These are phyloP conservation scores for Phyllotreta striolata DNA, from an alignment of 2,888 invertebrate species.

Conservation along the genomic window DNA sequence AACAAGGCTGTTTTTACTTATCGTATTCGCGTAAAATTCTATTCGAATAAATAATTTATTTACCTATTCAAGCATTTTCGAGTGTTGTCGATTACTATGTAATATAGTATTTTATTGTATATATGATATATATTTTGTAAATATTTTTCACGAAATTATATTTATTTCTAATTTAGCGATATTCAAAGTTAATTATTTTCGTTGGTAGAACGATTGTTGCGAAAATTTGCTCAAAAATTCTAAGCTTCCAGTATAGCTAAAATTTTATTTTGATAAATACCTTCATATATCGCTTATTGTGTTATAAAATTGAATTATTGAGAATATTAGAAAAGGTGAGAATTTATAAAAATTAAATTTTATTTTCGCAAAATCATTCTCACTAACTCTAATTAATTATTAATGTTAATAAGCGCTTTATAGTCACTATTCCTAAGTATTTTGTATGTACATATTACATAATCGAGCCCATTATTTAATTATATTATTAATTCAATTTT, in stretches of 20 bases:
- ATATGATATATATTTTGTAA: slow-evolving; percentile 57
- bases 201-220: slow-evolving; percentile 4
- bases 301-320: no score
- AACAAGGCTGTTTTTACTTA: slow-evolving; percentile 56
- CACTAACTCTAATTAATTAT: slow-evolving; percentile 37
- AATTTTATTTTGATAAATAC: slow-evolving; percentile 21
- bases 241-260: not conserved
- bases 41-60: slow-evolving; percentile 40
- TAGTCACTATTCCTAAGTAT: slow-evolving; percentile 59
- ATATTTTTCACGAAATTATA: slow-evolving; percentile 48
- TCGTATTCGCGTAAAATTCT: slow-evolving; percentile 39
- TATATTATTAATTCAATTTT: no score
- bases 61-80: slow-evolving; percentile 44
- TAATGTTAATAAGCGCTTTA: slow-evolving; percentile 54
- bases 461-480: not conserved
- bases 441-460: slow-evolving; percentile 49
- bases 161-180: slow-evolving; percentile 51
- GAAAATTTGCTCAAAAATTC: not conserved
- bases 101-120: slow-evolving; percentile 49
- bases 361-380: slow-evolving; percentile 23
- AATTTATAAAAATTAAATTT: not conserved
- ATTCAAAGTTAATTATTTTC: slow-evolving; percentile 25
- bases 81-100: slow-evolving; percentile 48
- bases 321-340: no score
- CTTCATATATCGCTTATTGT: no score